Conservation (phyloP, 2,888 invertebrate species). For the Orthosia cruda region DNA sequence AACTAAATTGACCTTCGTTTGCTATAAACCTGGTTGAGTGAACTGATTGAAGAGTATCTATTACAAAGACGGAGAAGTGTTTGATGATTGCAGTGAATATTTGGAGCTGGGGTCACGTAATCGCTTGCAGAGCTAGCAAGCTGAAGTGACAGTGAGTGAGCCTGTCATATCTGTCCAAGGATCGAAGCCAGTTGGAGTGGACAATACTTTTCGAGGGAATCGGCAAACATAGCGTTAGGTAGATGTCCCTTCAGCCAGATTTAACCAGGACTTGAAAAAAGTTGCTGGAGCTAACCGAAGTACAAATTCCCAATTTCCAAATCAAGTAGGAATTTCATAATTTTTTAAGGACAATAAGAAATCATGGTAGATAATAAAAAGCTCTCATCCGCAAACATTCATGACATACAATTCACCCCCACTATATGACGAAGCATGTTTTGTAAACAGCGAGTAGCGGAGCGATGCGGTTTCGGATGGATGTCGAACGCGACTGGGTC, state of each 20-base stretch:
- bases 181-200: slow-evolving; percentile 16
- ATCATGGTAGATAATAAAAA: background rate
- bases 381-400: background rate
- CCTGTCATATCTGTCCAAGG: slow-evolving; percentile 38
- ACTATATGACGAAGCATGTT: slow-evolving; percentile 58
- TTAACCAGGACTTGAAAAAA: slow-evolving; percentile 2
- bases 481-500: slow-evolving; percentile 79
- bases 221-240: slow-evolving; percentile 29
- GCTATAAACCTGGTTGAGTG: slow-evolving; percentile 71
- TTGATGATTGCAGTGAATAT: slow-evolving; percentile 25
- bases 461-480: slow-evolving; percentile 73
- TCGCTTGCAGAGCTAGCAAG: slow-evolving; percentile 17
- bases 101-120: slow-evolving; percentile 12
- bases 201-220: slow-evolving; percentile 22
- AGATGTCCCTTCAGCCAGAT: slow-evolving; percentile 14
- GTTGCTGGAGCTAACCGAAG: background rate
- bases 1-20: slow-evolving; percentile 81
- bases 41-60: slow-evolving; percentile 24
- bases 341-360: background rate
- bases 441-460: slow-evolving; percentile 65
- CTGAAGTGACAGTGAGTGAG: slow-evolving; percentile 32
- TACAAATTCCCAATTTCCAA: too few species aligned
- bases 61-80: slow-evolving; percentile 12
- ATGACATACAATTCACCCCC: slow-evolving; percentile 20
- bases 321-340: too few species aligned